phyloP scores from a whole-genome alignment of 2,888 invertebrate species.

The Platycnemis pennipes region DNA sequence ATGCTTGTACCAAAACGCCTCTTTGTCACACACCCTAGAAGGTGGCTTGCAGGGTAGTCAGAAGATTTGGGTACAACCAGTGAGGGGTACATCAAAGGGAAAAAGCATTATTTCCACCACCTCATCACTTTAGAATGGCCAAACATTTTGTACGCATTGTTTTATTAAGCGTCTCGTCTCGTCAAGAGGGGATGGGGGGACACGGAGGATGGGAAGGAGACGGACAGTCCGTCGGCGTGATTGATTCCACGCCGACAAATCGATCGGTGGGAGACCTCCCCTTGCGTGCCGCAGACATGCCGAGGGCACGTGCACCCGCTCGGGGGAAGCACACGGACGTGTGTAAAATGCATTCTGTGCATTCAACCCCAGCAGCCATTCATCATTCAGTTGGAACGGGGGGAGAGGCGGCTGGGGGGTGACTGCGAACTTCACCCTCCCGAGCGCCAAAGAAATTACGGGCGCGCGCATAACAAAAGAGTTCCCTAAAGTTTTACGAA shows the following conservation, averaged over 20 bases:
- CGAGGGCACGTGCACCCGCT: not conserved
- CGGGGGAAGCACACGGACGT: not conserved
- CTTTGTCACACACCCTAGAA: too few species aligned
- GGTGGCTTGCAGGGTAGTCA: too few species aligned
- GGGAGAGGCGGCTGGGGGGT: not conserved
- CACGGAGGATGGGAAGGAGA: not conserved
- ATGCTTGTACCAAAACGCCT: too few species aligned
- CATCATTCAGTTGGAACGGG: not conserved
- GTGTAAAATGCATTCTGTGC: not conserved
- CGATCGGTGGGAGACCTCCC: not conserved
- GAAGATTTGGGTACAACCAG: too few species aligned
- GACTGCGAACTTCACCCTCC: not conserved
- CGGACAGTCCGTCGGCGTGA: not conserved
- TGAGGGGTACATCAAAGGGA: too few species aligned
- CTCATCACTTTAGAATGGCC: too few species aligned
- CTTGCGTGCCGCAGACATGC: not conserved
- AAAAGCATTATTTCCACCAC: too few species aligned
- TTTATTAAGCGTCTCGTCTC: too few species aligned
- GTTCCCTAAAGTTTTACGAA: not conserved
- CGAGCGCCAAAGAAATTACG: not conserved
- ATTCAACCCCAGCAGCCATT: not conserved
- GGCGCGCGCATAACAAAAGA: not conserved
- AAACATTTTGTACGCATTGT: too few species aligned
- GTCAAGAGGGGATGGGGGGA: not conserved
- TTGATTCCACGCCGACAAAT: constrained; percentile 21